These are phyloP conservation scores for Nipponia nippon DNA, from an alignment of 2,113 vertebrate species.

Conservation along the genomic window DNA sequence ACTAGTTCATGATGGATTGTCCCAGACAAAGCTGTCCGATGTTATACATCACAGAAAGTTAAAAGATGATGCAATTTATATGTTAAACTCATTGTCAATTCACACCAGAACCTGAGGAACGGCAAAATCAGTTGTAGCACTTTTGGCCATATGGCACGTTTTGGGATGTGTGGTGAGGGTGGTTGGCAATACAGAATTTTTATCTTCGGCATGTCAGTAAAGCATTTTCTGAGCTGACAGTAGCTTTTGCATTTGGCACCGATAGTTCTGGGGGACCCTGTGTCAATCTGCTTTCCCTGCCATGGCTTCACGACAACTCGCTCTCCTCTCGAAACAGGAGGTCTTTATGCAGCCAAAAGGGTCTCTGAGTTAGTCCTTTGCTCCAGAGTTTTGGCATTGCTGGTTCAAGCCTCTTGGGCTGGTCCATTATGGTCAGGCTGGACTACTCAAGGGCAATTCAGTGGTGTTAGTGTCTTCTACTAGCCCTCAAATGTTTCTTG, in stretches of 20 bases:
- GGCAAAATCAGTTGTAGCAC: neutral
- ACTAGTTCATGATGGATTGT: slow-evolving; percentile 51
- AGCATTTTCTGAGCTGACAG: neutral
- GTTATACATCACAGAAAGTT: slow-evolving; percentile 57
- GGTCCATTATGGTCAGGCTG: neutral
- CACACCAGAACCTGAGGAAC: neutral
- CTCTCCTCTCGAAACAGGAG: neutral
- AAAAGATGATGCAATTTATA: slow-evolving; percentile 53
- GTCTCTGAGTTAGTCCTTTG: neutral
- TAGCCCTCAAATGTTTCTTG: neutral
- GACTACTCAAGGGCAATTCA: accelerated
- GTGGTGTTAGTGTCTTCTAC: neutral
- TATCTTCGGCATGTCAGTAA: neutral
- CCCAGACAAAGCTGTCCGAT: slow-evolving; percentile 45
- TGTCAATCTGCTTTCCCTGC: neutral
- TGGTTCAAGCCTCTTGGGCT: neutral
- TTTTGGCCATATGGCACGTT: neutral
- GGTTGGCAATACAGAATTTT: neutral
- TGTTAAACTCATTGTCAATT: slow-evolving; percentile 37
- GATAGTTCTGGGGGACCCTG: neutral
- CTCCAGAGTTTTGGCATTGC: neutral
- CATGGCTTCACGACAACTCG: neutral
- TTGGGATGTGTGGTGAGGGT: slow-evolving; percentile 32
- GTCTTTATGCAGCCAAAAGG: neutral
- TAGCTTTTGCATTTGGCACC: slow-evolving; percentile 12